phyloP scores from a whole-genome alignment of 2,113 vertebrate genomes.

The Prolemur simus region DNA sequence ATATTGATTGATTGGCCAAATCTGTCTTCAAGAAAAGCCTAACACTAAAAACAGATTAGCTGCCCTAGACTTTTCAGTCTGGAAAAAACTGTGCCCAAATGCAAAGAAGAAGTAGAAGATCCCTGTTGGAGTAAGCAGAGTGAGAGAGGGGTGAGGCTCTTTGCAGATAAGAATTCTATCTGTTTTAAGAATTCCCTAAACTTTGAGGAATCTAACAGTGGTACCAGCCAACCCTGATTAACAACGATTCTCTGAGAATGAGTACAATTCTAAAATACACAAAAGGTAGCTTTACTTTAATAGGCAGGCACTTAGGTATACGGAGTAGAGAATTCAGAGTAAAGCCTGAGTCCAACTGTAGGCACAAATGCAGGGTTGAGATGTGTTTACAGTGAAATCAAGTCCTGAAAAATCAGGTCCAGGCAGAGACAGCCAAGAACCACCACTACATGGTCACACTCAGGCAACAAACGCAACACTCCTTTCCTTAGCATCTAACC shows the following conservation, averaged over 20 bases:
- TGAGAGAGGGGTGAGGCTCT: not conserved
- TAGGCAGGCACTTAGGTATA: not conserved
- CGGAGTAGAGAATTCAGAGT: not conserved
- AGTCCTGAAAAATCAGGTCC: not conserved
- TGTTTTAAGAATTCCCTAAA: not conserved
- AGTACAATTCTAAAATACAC: not conserved
- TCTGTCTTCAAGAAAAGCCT: slow-evolving; percentile 13
- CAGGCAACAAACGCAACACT: not conserved
- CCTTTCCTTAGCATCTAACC: not conserved
- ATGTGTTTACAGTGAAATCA: not conserved
- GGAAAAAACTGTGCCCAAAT: not conserved
- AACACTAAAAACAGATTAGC: slow-evolving; percentile 20
- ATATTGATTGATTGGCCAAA: not conserved
- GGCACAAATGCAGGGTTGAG: not conserved
- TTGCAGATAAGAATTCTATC: not conserved
- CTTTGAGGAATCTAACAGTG: not conserved
- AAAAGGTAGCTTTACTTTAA: not conserved
- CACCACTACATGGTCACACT: not conserved
- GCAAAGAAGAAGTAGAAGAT: not conserved
- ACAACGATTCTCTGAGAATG: not conserved
- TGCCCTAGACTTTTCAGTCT: not conserved
- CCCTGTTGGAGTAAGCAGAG: not conserved
- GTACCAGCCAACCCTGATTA: not conserved
- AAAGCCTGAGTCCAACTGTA: not conserved
- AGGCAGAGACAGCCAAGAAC: not conserved